Evolutionary conservation across 2,113 vertebrate species (phyloP), one percentile per base, ranked within the genome.

Genomic region (Elephantulus edwardii): DNA sequence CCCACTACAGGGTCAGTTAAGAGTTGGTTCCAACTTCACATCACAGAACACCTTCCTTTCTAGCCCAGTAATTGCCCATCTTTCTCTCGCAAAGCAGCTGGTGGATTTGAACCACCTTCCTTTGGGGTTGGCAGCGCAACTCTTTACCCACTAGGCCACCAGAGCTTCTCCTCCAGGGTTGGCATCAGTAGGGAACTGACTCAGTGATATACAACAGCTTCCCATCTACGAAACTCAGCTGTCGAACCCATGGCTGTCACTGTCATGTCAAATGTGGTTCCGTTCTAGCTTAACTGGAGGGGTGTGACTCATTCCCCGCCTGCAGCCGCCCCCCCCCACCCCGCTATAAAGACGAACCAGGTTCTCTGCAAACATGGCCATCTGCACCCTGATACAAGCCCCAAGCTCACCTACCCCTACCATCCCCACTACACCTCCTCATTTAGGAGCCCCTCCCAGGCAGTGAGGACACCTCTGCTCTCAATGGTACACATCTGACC

Each of bases 241-340:
- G 17, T 87, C 38, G 87, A 78, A 50, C 52, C 75, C 2, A 64
- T 80, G 58, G 52, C 52, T 91, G 48, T 44, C 54, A 90, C 66
- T 17, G 33, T 72, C n/a, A 2, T 66, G 54, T 93, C 89, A 91
- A 90, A 88, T 24, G 1, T 62, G 48, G 76, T 64, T 86, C 62
- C n/a, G 1, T 76, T 92, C 33, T 19, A 91, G 58, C 50, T 33
- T 88, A 82, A 40, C 78, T 87, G 42, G 22, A 91, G 40, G 74
- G n/a, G 28, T 90, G 58, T 92, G 85, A 91, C 40, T 91, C 91
- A 92, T 46, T 78, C 28, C 12, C 70, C 54, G 88, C 75, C 72
- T 94, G 52, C 82, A 60, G 44, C 35, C 92, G 64, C 92, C n/a
- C n/a, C n/a, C n/a, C n/a, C n/a, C n/a, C n/a, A n/a, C n/a, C n/a